Evolutionary conservation across 2,888 invertebrate genomes (phyloP).

Genomic region (Caradrina clavipalpis): DNA sequence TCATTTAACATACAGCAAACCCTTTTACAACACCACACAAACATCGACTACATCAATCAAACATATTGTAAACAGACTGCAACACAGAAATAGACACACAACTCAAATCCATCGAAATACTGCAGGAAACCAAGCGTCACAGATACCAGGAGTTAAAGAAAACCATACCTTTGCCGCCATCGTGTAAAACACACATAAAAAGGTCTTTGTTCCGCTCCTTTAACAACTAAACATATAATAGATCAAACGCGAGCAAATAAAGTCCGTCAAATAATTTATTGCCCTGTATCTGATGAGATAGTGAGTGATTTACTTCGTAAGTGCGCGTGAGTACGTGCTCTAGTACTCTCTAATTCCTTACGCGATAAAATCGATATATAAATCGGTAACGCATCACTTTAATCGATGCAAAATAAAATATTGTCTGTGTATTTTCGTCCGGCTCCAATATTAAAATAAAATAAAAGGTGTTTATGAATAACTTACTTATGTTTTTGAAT

Average conservation of each 20-base stretch:
- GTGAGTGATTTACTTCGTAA: constrained; percentile 70
- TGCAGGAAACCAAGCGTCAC: constrained; percentile 14
- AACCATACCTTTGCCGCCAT: constrained; percentile 28
- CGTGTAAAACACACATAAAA: constrained; percentile 43
- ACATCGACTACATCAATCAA: constrained; percentile 12
- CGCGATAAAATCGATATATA: constrained; percentile 50
- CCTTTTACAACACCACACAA: constrained; percentile 6
- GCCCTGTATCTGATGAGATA: constrained; percentile 64
- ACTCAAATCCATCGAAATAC: background rate
- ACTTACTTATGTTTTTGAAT: constrained; percentile 26
- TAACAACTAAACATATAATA: constrained; percentile 64
- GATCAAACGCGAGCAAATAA: constrained; percentile 72
- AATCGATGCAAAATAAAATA: constrained; percentile 37
- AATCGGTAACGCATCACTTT: constrained; percentile 33
- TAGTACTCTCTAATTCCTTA: constrained; percentile 66
- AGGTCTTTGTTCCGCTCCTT: constrained; percentile 56
- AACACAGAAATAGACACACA: constrained; percentile 11
- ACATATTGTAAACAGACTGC: constrained; percentile 12
- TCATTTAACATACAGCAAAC: background rate
- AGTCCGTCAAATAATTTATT: constrained; percentile 67
- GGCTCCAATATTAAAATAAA: background rate
- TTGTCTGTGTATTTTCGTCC: constrained; percentile 25
- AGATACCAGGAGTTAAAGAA: constrained; percentile 36
- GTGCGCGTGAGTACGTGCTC: constrained; percentile 56
- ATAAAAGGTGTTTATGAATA: constrained; percentile 2